Conservation (phyloP, 1,140 invertebrate species). For the Metopolophium dirhodum region DNA sequence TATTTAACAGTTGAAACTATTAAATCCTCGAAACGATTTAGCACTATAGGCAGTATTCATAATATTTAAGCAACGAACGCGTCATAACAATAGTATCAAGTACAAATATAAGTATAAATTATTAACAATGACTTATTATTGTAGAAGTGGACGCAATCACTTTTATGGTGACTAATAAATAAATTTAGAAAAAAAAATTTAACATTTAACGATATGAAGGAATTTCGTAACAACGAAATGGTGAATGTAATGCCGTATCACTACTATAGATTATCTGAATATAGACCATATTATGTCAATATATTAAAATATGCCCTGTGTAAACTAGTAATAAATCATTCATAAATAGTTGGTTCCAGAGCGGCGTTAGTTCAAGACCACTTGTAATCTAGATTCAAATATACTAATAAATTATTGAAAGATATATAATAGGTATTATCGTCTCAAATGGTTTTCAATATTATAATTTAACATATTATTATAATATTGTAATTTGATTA, state of each 20-base stretch:
- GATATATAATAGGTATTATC: neutral
- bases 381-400: neutral
- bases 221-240: neutral
- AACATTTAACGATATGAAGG: neutral
- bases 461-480: neutral
- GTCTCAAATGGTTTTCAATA: neutral
- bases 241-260: neutral
- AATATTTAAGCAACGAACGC: neutral
- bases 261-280: neutral
- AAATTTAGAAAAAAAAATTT: neutral
- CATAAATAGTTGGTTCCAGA: neutral
- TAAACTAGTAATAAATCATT: neutral
- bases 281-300: neutral
- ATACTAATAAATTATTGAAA: neutral
- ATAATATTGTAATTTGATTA: neutral
- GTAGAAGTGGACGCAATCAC: neutral
- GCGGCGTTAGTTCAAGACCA: no score
- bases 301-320: neutral
- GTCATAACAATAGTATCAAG: neutral
- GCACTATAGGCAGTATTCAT: neutral
- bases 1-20: neutral
- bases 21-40: neutral
- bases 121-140: neutral
- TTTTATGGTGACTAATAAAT: neutral
- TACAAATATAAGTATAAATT: neutral